A percentile compares a stretch with the other conserved stretches of the same genome.
These are phyloP conservation scores for Matsumyia berberina DNA, from an alignment of 2,888 invertebrate species.

Conservation along the genomic window DNA sequence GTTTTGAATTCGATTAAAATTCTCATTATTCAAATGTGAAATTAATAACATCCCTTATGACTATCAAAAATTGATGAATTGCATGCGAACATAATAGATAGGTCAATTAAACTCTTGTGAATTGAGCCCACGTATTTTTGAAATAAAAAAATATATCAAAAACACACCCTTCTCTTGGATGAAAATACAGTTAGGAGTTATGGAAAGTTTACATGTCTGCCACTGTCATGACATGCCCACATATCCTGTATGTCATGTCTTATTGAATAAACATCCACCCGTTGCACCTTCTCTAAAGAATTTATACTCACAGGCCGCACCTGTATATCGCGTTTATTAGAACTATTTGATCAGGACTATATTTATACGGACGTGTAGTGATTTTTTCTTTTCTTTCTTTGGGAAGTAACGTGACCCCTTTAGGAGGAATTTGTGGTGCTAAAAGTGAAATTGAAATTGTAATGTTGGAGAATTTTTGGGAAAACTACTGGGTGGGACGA, in stretches of 20 bases:
- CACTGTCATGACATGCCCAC: conserved; percentile 11
- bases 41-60: not conserved
- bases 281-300: conserved; percentile 39
- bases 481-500: not conserved
- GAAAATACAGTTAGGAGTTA: not conserved
- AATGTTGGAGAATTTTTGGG: no score
- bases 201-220: conserved; percentile 2
- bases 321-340: conserved; percentile 54
- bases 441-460: no score
- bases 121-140: not conserved
- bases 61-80: conserved; percentile 11
- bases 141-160: not conserved
- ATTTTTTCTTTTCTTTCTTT: conserved; percentile 15
- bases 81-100: conserved; percentile 33
- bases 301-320: conserved; percentile 54
- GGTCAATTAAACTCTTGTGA: not conserved
- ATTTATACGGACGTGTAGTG: not conserved
- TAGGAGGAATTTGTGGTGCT: not conserved
- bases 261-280: conserved; percentile 56
- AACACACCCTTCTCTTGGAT: conserved; percentile 17
- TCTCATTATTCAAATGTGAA: no score
- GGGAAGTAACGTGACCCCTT: conserved; percentile 3
- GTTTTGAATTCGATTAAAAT: not conserved
- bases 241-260: conserved; percentile 36
- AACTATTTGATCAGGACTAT: conserved; percentile 25